These are phyloP conservation scores for Siderastrea siderea DNA, from an alignment of 92 coral and sea anemone genomes.

Conservation along the genomic window DNA sequence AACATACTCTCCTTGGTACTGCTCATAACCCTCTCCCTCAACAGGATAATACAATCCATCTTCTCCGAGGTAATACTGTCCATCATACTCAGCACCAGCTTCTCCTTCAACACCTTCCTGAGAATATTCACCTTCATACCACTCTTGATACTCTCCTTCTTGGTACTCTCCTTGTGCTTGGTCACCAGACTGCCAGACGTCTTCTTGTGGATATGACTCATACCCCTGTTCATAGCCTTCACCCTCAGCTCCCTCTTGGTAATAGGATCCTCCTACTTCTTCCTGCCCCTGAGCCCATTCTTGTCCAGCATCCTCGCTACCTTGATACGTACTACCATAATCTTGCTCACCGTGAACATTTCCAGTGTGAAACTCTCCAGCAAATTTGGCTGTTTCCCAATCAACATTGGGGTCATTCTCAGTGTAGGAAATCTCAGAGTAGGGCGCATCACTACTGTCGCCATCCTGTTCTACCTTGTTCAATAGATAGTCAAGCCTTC, in stretches of 20 bases:
- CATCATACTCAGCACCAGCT: constrained; percentile 22
- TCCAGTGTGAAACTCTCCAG: constrained; percentile 1
- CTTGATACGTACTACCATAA: constrained; percentile 9
- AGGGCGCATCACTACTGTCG: not conserved
- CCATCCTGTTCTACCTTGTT: not conserved
- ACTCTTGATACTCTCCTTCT: constrained; percentile 26
- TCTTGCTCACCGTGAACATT: not conserved
- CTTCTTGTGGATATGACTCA: constrained; percentile 17
- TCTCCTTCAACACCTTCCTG: constrained; percentile 47
- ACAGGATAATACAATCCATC: constrained; percentile 46
- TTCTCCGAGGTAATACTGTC: constrained; percentile 49
- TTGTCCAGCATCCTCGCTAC: not conserved
- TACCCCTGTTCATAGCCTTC: constrained; percentile 36
- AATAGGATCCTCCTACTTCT: constrained; percentile 31
- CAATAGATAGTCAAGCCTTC: not conserved
- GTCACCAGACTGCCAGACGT: constrained; percentile 19
- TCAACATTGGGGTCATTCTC: constrained; percentile 26
- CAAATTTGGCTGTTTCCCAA: constrained; percentile 23
- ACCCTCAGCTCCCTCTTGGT: constrained; percentile 36
- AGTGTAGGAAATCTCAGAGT: constrained; percentile 1
- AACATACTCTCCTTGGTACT: constrained; percentile 68
- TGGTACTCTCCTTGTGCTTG: constrained; percentile 14
- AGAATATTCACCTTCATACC: constrained; percentile 54
- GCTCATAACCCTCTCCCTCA: constrained; percentile 32
- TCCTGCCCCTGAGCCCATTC: constrained; percentile 22